Conservation (phyloP, 2,888 invertebrate genomes). For the Penaeus monodon region DNA sequence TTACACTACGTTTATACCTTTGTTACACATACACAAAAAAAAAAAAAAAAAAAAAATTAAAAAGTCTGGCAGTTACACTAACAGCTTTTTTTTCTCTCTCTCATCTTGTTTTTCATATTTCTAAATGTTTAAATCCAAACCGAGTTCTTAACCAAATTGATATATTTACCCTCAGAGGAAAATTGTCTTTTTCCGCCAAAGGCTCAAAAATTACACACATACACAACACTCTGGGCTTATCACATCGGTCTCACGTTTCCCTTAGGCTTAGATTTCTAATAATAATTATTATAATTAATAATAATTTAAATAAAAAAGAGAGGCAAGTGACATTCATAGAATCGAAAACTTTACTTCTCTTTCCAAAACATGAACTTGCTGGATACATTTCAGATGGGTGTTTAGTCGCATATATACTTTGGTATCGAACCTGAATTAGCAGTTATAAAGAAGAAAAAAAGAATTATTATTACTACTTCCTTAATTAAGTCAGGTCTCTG, state of each 20-base stretch:
- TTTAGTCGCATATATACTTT: background rate
- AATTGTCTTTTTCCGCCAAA: too few species aligned
- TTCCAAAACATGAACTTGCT: background rate
- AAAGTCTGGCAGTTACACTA: background rate
- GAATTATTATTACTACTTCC: too few species aligned
- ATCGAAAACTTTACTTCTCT: background rate
- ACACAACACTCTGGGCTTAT: background rate
- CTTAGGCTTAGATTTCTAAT: slow-evolving; percentile 4
- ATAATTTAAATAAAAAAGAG: background rate
- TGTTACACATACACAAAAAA: slow-evolving; percentile 3
- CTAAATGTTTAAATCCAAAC: too few species aligned
- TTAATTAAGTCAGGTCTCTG: too few species aligned
- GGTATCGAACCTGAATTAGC: background rate
- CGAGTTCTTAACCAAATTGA: too few species aligned
- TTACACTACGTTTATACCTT: too few species aligned
- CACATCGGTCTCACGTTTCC: too few species aligned
- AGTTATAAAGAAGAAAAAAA: too few species aligned
- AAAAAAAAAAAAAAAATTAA: background rate
- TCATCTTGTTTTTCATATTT: slow-evolving; percentile 20
- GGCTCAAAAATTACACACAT: too few species aligned
- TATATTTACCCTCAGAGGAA: too few species aligned
- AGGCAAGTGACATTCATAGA: background rate
- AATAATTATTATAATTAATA: background rate
- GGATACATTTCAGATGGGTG: background rate
- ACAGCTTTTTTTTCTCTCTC: background rate